Percentiles rank a stretch among this genome's conserved stretches.
Evolutionary conservation across 2,113 vertebrate species (phyloP).

Genomic region (Camelus dromedarius): DNA sequence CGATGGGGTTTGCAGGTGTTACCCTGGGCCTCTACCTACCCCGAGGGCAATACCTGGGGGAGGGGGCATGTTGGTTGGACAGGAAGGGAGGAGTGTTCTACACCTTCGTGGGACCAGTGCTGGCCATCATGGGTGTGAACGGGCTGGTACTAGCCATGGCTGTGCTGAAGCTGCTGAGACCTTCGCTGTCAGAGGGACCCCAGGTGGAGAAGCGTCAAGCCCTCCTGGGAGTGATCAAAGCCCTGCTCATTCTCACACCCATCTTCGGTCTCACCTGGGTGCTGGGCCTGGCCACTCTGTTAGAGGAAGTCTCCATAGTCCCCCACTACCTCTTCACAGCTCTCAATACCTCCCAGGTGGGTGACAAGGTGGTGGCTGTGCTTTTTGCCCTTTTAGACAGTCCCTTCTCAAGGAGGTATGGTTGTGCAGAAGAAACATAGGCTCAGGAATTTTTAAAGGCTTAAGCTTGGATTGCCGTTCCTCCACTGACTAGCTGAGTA

Average conservation of each 20-base stretch:
- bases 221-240: conserved; percentile 86
- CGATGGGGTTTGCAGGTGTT: conserved; percentile 87
- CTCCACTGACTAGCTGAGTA: not conserved
- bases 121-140: conserved; percentile 88
- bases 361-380: not conserved
- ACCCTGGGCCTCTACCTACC: conserved; percentile 88
- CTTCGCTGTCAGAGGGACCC: conserved; percentile 76
- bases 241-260: conserved; percentile 89
- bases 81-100: conserved; percentile 84
- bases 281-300: conserved; percentile 87
- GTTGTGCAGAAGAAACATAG: not conserved
- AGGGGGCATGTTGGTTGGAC: conserved; percentile 88
- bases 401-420: not conserved
- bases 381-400: not conserved
- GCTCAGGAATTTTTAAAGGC: not conserved
- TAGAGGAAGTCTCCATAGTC: not conserved
- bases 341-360: conserved; percentile 90
- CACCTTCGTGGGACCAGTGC: conserved; percentile 89
- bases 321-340: conserved; percentile 86
- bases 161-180: conserved; percentile 88
- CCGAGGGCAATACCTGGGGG: conserved; percentile 82
- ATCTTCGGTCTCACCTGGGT: conserved; percentile 91
- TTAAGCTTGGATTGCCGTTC: not conserved
- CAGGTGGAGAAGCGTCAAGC: conserved; percentile 86
- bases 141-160: conserved; percentile 87